phyloP scores from a whole-genome alignment of 2,797 vertebrate genomes.

The Poeciliopsis infans region DNA sequence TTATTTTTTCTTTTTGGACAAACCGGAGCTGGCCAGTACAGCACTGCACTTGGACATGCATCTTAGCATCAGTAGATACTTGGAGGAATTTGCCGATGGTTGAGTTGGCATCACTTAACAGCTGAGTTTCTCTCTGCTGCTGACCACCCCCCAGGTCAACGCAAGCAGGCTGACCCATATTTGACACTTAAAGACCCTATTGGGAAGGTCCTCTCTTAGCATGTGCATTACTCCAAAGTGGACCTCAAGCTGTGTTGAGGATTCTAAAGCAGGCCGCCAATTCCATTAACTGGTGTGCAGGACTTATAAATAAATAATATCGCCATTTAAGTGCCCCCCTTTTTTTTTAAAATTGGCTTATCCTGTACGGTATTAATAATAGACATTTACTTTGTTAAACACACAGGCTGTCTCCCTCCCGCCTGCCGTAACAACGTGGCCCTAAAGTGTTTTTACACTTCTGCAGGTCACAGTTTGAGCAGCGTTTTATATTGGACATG shows the following conservation, averaged over 20 bases:
- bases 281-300: constrained; percentile 82
- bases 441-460: constrained; percentile 81
- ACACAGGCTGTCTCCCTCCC: constrained; percentile 70
- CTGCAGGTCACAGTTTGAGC: constrained; percentile 75
- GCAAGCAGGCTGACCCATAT: constrained; percentile 79
- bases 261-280: constrained; percentile 77
- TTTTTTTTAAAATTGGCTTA: constrained; percentile 80
- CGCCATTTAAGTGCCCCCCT: constrained; percentile 78
- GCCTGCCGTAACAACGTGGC: constrained; percentile 65
- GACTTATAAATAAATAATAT: constrained; percentile 82
- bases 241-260: constrained; percentile 81
- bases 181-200: constrained; percentile 83
- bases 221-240: constrained; percentile 81
- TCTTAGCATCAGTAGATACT: constrained; percentile 78
- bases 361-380: constrained; percentile 84
- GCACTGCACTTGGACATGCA: constrained; percentile 73
- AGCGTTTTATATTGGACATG: constrained; percentile 75
- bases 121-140: constrained; percentile 75
- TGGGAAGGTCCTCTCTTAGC: constrained; percentile 79
- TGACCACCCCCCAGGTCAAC: constrained; percentile 81
- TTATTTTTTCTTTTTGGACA: constrained; percentile 61
- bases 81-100: constrained; percentile 81
- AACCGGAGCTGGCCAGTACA: constrained; percentile 66
- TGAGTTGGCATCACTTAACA: constrained; percentile 83
- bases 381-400: constrained; percentile 83